Evolutionary conservation across 2,888 invertebrate species (phyloP), one percentile per base, ranked within the genome.

Genomic region (Volucella bombylans): DNA sequence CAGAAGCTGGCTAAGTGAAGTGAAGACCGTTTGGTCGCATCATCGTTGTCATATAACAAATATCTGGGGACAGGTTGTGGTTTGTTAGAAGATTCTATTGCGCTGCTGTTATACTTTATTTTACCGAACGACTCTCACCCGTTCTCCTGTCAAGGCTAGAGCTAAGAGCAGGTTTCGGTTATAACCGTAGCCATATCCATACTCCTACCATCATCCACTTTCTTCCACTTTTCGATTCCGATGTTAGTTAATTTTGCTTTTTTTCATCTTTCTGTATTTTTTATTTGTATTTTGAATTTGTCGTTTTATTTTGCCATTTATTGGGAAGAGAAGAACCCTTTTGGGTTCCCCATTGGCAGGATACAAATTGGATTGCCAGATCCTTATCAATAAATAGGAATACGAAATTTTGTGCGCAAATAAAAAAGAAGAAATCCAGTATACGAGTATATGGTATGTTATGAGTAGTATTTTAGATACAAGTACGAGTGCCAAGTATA

Each of bases 351-450:
- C 85, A 85, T 85, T 85, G 85, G 85, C 85, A 85, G 85, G 85
- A 85, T 85, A 85, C 85, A 85, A 85, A 85, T 85, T 85, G 85
- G 85, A 85, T 85, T 85, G 85, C 85, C 77, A 85, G 85, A 85
- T 85, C 85, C 85, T 85, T 85, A 81, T 85, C 85, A 81, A 85
- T 85, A 85, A 85, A 85, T 85, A 85, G 76, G 85, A 85, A 85
- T 85, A 85, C 81, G 45, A 81, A 85, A 85, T 85, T 76, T 68
- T 81, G 76, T 77, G 71, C 72, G 68, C 55, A 80, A 74, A 83
- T 65, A 85, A 67, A 65, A 64, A 68, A 82, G 41, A 52, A 69
- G 18, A 50, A 55, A 74, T 57, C 49, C 55, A 14, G 41, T 23
- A 18, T 38, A 61, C 12, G 54, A 10, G 18, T n/a, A n/a, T n/a